Conservation (phyloP, 1,140 invertebrate species). For the Zaprionus capensis region DNA sequence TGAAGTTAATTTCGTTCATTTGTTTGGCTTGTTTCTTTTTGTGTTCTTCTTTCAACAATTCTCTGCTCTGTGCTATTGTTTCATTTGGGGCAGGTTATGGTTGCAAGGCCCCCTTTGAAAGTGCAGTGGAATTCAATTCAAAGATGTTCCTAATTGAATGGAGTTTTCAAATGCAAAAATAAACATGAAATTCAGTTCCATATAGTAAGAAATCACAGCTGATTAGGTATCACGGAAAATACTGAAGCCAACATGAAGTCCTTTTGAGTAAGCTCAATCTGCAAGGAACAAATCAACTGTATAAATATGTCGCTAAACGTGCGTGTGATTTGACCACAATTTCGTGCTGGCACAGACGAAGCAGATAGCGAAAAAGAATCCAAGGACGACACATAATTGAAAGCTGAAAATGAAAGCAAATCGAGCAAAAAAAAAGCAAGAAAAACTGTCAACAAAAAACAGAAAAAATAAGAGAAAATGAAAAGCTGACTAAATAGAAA, state of each 20-base stretch:
- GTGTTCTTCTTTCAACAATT: constrained; percentile 12
- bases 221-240: too few relatives aligned
- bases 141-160: not conserved
- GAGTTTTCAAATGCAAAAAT: not conserved
- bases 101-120: not conserved
- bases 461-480: constrained; percentile 34
- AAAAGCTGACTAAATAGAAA: constrained; percentile 36
- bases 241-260: too few relatives aligned
- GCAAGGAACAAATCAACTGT: constrained; percentile 51
- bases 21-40: constrained; percentile 35
- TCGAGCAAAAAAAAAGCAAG: constrained; percentile 4
- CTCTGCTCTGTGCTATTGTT: constrained; percentile 43
- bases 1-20: constrained; percentile 52
- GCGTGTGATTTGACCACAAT: constrained; percentile 66
- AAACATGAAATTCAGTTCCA: not conserved
- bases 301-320: constrained; percentile 33
- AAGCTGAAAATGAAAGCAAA: constrained; percentile 30
- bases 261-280: not conserved
- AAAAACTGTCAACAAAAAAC: constrained; percentile 45
- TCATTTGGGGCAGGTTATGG: constrained; percentile 67
- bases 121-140: not conserved
- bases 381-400: constrained; percentile 55
- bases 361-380: constrained; percentile 2
- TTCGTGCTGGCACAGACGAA: constrained; percentile 35
- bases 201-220: not conserved